These are phyloP conservation scores for Leuctra nigra DNA, from an alignment of 2,888 invertebrate species.

Conservation along the genomic window DNA sequence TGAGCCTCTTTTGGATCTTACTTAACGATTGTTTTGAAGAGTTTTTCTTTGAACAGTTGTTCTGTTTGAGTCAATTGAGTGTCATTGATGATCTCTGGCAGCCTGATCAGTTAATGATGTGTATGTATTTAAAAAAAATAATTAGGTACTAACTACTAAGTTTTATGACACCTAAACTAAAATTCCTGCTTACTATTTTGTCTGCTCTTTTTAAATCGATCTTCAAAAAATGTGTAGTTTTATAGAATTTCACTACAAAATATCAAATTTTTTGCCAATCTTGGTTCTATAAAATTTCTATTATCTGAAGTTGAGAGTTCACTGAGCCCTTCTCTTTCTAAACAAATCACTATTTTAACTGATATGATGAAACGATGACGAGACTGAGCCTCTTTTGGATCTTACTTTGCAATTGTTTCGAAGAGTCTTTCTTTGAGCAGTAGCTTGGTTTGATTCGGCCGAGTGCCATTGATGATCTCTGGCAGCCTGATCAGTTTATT, in stretches of 20 bases:
- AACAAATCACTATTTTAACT: too few species aligned
- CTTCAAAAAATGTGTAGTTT: too few species aligned
- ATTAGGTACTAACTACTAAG: too few species aligned
- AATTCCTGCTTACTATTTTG: too few species aligned
- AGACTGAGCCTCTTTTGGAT: constrained; percentile 23
- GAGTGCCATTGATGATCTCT: constrained; percentile 21
- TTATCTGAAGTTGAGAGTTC: too few species aligned
- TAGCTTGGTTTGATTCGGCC: constrained; percentile 4
- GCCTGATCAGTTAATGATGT: constrained; percentile 20
- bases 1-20: constrained; percentile 17
- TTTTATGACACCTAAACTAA: too few species aligned
- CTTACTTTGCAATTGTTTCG: not conserved
- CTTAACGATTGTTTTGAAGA: constrained; percentile 1
- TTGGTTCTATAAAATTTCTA: too few species aligned
- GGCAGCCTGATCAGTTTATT: constrained; percentile 21
- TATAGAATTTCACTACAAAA: too few species aligned
- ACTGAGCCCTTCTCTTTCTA: too few species aligned
- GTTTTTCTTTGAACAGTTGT: constrained; percentile 18
- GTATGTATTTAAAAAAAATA: too few species aligned
- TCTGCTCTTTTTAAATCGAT: too few species aligned
- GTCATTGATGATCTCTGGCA: constrained; percentile 23
- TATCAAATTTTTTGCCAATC: too few species aligned
- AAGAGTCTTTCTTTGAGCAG: constrained; percentile 21
- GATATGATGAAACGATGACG: constrained; percentile 26
- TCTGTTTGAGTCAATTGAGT: constrained; percentile 2